phyloP scores from a whole-genome alignment of 2,797 vertebrate genomes.

The Tapirus indicus region DNA sequence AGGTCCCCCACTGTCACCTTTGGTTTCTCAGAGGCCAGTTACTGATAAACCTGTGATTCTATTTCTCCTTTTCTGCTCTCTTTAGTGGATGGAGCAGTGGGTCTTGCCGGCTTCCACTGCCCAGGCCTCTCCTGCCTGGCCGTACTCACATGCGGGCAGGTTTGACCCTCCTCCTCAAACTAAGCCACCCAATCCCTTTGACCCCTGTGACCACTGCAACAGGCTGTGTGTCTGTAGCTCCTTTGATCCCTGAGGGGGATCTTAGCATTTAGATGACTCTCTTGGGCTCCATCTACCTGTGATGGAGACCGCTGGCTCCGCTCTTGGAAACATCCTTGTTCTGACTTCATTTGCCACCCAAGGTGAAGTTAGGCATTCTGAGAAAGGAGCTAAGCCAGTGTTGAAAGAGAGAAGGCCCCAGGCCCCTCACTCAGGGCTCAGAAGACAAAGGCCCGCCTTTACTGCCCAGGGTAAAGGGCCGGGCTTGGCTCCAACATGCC shows the following conservation, averaged over 20 bases:
- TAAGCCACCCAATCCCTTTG: background rate
- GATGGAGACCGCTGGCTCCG: background rate
- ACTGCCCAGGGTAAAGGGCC: background rate
- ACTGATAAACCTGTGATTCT: background rate
- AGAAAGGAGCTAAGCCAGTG: background rate
- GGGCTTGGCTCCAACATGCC: background rate
- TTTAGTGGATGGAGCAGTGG: background rate
- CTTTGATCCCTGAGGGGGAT: background rate
- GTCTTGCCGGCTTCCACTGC: background rate
- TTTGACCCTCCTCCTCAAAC: too few relatives aligned
- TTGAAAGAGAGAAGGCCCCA: background rate
- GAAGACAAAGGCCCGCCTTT: background rate
- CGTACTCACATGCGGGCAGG: background rate
- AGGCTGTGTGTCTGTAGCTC: background rate
- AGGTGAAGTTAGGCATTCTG: background rate
- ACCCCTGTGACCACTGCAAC: background rate
- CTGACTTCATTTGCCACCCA: background rate
- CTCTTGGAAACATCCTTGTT: background rate
- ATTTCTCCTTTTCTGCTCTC: background rate
- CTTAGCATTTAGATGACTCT: background rate
- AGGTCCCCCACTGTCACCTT: background rate
- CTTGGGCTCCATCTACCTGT: background rate
- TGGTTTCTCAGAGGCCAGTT: background rate
- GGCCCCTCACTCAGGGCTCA: background rate
- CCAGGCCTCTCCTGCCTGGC: background rate